These are phyloP conservation scores for Lepidothrix coronata DNA, from an alignment of 2,113 vertebrate species.

Conservation along the genomic window DNA sequence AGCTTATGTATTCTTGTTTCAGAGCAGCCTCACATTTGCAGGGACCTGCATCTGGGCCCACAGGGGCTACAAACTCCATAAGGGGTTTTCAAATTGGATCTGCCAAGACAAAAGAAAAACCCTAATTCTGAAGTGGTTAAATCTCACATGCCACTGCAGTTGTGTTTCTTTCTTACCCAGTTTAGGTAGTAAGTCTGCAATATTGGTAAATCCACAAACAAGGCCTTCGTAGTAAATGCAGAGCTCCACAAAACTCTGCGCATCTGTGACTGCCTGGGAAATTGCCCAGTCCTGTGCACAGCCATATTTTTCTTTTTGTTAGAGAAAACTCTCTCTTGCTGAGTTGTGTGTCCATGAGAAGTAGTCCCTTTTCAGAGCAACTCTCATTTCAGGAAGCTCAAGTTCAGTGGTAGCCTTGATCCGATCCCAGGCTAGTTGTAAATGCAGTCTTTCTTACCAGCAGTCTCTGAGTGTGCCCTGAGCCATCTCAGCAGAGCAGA, in stretches of 20 bases:
- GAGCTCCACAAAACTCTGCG: neutral
- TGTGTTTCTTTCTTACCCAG: neutral
- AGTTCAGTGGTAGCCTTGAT: conserved; percentile 55
- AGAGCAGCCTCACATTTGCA: neutral
- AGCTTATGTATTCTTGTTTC: neutral
- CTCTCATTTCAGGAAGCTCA: conserved; percentile 46
- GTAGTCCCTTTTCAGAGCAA: conserved; percentile 37
- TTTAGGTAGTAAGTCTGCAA: neutral
- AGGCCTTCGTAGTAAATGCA: neutral
- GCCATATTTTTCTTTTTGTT: conserved; percentile 1
- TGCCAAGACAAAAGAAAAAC: neutral
- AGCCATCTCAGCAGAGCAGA: conserved; percentile 31
- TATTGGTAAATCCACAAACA: neutral
- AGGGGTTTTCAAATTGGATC: neutral
- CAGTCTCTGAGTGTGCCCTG: conserved; percentile 10
- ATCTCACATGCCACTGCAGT: neutral
- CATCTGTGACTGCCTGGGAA: conserved; percentile 36
- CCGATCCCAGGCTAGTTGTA: conserved; percentile 56
- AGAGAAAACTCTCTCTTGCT: neutral
- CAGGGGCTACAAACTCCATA: neutral
- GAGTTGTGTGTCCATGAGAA: conserved; percentile 18
- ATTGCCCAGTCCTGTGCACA: neutral
- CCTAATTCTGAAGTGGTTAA: neutral
- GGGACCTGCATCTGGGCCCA: neutral
- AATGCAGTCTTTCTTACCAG: conserved; percentile 60